Evolutionary conservation across 2,113 vertebrate genomes (phyloP).

Genomic region (Gopherus evgoodei): DNA sequence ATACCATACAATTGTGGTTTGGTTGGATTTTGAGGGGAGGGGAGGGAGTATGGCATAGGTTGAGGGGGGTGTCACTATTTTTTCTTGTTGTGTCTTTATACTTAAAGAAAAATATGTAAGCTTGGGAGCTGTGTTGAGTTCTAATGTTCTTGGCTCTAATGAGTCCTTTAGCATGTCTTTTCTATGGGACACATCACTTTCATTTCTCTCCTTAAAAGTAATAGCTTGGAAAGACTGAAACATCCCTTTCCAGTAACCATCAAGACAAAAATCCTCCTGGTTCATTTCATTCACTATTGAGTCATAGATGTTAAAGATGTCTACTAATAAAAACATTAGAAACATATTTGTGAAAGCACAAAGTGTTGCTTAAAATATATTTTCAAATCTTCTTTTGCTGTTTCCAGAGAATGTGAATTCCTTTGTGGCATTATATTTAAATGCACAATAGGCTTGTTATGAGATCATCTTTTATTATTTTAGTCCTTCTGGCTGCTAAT

Average conservation of each 20-base stretch:
- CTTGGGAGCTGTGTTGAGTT: neutral
- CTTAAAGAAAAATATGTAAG: neutral
- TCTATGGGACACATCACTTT: neutral
- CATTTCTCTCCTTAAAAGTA: neutral
- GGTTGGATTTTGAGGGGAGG: neutral
- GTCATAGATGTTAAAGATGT: neutral
- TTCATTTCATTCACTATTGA: neutral
- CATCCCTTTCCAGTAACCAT: neutral
- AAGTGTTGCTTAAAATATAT: neutral
- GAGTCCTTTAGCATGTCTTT: neutral
- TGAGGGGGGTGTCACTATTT: neutral
- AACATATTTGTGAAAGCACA: neutral
- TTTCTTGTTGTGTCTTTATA: neutral
- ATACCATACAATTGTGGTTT: neutral
- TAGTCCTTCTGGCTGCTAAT: constrained; percentile 32
- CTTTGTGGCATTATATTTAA: constrained; percentile 36
- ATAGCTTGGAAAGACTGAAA: neutral
- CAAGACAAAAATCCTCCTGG: neutral
- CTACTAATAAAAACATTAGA: neutral
- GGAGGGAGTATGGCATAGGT: neutral
- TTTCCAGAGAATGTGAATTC: constrained; percentile 20
- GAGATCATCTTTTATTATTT: constrained; percentile 28
- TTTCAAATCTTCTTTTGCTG: constrained; percentile 14
- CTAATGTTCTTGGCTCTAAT: neutral
- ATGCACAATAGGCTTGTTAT: neutral